phyloP scores from a whole-genome alignment of 2,888 invertebrate genomes.

The Brenthis hecate region DNA sequence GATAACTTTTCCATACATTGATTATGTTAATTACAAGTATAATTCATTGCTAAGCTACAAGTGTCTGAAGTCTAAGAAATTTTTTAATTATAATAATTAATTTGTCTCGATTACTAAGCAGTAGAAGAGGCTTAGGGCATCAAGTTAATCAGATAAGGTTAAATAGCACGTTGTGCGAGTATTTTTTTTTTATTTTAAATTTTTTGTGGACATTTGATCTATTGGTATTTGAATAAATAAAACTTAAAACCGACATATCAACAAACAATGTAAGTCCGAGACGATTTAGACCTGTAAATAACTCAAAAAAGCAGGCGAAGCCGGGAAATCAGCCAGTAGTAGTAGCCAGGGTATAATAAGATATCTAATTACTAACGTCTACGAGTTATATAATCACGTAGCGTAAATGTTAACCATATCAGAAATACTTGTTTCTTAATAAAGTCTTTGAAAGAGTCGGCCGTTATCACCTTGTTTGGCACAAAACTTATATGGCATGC shows the following conservation, averaged over 20 bases:
- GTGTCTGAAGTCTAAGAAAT: no score
- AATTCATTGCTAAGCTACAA: not conserved
- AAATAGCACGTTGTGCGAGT: no score
- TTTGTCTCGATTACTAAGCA: no score
- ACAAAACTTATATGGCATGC: slow-evolving; percentile 41
- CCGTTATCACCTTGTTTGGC: slow-evolving; percentile 61
- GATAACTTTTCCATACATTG: slow-evolving; percentile 12
- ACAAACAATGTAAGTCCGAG: no score
- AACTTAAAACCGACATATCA: no score
- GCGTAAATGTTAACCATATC: slow-evolving; percentile 29
- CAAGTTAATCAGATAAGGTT: no score
- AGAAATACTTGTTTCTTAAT: slow-evolving; percentile 58
- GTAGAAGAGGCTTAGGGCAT: no score
- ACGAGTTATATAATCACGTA: slow-evolving; percentile 29
- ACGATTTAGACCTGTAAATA: not conserved
- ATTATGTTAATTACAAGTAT: slow-evolving; percentile 1
- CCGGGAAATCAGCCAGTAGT: no score
- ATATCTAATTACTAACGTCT: not conserved
- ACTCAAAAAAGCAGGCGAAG: not conserved
- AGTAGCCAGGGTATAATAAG: not conserved
- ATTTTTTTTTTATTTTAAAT: no score
- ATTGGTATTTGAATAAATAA: no score
- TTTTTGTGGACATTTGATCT: no score
- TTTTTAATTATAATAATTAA: no score
- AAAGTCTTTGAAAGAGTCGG: slow-evolving; percentile 56